Percentiles rank a stretch among this genome's conserved stretches.
phyloP scores from a whole-genome alignment of 2,888 invertebrate genomes.

The Cinara cedri region DNA sequence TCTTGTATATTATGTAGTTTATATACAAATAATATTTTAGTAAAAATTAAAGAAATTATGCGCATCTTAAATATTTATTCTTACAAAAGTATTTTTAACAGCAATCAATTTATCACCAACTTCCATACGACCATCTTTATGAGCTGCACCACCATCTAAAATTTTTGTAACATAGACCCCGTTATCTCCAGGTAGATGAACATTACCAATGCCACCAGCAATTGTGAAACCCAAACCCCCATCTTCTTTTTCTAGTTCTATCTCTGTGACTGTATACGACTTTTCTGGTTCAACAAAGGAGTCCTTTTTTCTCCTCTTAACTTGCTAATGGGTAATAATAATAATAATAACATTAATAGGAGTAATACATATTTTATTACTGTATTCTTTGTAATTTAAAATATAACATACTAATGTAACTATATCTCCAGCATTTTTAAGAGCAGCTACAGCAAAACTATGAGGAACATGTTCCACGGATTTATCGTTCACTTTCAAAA shows the following conservation, averaged over 20 bases:
- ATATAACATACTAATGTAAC: conserved; percentile 81
- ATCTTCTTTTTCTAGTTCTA: conserved; percentile 85
- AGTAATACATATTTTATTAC: background rate
- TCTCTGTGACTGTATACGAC: conserved; percentile 70
- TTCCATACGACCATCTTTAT: conserved; percentile 88
- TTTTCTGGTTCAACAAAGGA: conserved; percentile 64
- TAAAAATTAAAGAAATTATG: background rate
- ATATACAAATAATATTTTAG: background rate
- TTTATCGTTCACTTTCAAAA: conserved; percentile 91
- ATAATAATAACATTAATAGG: background rate
- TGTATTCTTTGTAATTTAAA: conserved; percentile 52
- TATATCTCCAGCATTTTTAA: conserved; percentile 93
- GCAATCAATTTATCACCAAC: conserved; percentile 93
- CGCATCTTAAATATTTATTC: conserved; percentile 61
- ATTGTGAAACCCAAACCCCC: conserved; percentile 98
- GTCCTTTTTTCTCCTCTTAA: conserved; percentile 67
- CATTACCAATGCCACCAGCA: conserved; percentile 97
- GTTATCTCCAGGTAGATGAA: conserved; percentile 98
- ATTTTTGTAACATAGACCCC: conserved; percentile 99
- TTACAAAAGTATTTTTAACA: conserved; percentile 74
- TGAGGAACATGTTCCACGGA: conserved; percentile 93
- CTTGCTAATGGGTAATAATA: conserved; percentile 66
- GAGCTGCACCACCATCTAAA: conserved; percentile 97
- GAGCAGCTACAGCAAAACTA: conserved; percentile 92
- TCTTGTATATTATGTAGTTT: no score